These are phyloP conservation scores for Halcyon leucocephala DNA, from an alignment of 2,797 vertebrate genomes.

Conservation along the genomic window DNA sequence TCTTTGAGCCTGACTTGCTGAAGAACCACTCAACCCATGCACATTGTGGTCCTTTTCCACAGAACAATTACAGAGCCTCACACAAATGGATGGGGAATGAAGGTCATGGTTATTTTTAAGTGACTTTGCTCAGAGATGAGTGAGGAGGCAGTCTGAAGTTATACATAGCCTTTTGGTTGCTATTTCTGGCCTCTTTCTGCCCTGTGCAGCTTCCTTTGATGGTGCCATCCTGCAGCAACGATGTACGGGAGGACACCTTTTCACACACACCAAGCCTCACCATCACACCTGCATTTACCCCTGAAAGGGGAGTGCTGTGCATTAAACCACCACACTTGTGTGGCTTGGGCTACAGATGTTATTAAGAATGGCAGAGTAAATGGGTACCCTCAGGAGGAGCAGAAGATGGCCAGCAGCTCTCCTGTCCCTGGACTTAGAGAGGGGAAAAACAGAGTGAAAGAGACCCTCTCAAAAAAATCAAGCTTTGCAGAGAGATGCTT, in stretches of 20 bases:
- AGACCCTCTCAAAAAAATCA: not conserved
- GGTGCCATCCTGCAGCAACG: not conserved
- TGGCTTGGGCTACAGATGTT: not conserved
- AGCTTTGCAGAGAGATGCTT: not conserved
- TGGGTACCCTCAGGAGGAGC: not conserved
- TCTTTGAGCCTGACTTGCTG: not conserved
- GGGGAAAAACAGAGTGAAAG: fast-evolving
- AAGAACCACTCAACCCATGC: not conserved
- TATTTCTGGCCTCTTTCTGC: not conserved
- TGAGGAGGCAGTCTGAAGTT: not conserved
- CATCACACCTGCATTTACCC: not conserved
- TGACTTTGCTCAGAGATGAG: not conserved
- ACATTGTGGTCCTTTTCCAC: not conserved
- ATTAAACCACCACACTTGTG: fast-evolving
- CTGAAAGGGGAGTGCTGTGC: not conserved
- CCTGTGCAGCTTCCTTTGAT: not conserved
- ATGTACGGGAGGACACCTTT: not conserved
- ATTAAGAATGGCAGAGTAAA: not conserved
- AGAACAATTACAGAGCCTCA: not conserved
- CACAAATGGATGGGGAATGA: not conserved
- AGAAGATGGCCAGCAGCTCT: not conserved
- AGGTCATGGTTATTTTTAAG: not conserved
- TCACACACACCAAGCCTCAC: not conserved
- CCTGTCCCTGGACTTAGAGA: not conserved
- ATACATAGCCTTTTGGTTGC: not conserved